Evolutionary conservation across 2,888 invertebrate genomes (phyloP).

Genomic region (Strigamia crassipes): DNA sequence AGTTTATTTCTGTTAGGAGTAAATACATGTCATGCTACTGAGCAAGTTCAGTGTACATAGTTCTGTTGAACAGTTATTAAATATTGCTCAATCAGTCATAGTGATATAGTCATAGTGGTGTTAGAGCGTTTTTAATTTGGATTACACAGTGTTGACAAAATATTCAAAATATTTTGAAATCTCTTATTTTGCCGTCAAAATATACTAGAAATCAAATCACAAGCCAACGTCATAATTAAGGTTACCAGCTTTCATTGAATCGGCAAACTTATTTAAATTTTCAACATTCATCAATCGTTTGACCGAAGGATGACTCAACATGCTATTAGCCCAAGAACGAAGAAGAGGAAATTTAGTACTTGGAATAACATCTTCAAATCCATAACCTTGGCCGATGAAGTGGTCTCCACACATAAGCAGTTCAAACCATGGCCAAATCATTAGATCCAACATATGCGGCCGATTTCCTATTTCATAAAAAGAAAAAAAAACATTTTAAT

Average conservation of each 20-base stretch:
- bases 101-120: no score
- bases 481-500: neutral
- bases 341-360: neutral
- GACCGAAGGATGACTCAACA: neutral
- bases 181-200: no score
- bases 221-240: slow-evolving; percentile 28
- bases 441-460: slow-evolving; percentile 42
- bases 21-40: no score
- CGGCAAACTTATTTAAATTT: neutral
- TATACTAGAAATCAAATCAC: slow-evolving; percentile 1
- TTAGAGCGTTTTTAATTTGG: no score
- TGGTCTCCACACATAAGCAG: neutral
- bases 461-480: neutral
- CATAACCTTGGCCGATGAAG: neutral
- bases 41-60: no score
- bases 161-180: no score
- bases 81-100: no score
- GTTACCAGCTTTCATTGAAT: slow-evolving; percentile 1
- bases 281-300: neutral
- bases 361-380: neutral
- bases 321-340: slow-evolving; percentile 8
- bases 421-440: slow-evolving; percentile 47
- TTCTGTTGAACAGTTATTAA: no score
- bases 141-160: no score
- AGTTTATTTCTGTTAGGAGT: no score